A percentile compares a stretch with the other conserved stretches of the same genome.
Evolutionary conservation across 2,797 vertebrate species (phyloP).

Genomic region (Sebastes baramenuke): DNA sequence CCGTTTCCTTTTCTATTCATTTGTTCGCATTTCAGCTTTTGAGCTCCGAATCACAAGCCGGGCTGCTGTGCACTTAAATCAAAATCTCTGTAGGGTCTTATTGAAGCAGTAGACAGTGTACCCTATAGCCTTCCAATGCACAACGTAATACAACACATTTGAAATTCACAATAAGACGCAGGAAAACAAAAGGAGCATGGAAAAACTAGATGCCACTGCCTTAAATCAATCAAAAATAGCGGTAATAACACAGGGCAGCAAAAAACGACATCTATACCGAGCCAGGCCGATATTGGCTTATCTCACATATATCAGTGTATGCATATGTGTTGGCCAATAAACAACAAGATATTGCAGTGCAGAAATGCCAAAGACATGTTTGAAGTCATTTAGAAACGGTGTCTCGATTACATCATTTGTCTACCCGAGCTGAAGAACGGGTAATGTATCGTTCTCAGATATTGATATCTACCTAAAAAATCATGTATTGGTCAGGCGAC

Average conservation of each 20-base stretch:
- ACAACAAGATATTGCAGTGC: neutral
- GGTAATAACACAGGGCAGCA: neutral
- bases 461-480: neutral
- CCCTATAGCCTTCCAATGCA: neutral
- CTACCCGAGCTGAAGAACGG: neutral
- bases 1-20: conserved; percentile 60
- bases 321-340: neutral
- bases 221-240: neutral
- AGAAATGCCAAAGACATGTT: neutral
- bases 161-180: neutral
- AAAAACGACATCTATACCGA: neutral
- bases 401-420: neutral
- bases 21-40: conserved; percentile 62
- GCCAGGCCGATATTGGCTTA: neutral
- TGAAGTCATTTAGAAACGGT: neutral
- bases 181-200: neutral
- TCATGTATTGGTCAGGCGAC: neutral
- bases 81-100: conserved; percentile 7
- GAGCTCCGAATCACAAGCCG: conserved; percentile 53
- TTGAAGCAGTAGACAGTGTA: neutral
- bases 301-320: neutral
- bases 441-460: neutral
- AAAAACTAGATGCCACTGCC: neutral
- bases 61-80: conserved; percentile 54
- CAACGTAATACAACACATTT: conserved; percentile 2